Base-by-base conservation (phyloP, 2,888 invertebrate species). In the Pinctada fucata region DNA sequence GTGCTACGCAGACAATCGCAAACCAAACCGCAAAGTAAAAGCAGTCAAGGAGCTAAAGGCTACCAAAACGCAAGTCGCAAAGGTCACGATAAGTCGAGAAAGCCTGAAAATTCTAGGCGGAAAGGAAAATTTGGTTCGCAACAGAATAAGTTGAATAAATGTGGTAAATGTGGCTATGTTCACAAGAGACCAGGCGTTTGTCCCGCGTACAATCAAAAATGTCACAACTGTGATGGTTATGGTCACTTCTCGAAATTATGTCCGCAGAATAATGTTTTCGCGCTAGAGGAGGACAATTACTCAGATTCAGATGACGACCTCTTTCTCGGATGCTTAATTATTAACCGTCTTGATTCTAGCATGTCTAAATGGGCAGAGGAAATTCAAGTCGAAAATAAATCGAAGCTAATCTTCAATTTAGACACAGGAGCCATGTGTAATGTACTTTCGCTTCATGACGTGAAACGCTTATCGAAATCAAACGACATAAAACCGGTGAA, bases 231-330 rank as follows among this genome's bases (percentile, higher is more conserved):
- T n/a, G n/a, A n/a, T n/a, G n/a, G n/a, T n/a, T n/a, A n/a, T n/a
- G 52, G 74, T 70, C 79, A 82, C 48, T 82, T 82, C 49, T 78
- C 80, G 3, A 51, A 10, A 51, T 64, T 50, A 45, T 77, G 58
- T 52, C 58, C 58, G 58, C 58, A 52, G 58, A 52, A 52, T 8
- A 52, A 52, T 52, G 58, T 52, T 8, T 8, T 8, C 10, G 10
- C 10, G 58, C 58, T 52, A 5, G 10, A 52, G 10, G n/a, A n/a
- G n/a, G n/a, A n/a, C n/a, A 52, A 10, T 67, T 47, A 76, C 51
- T 51, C 67, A 5, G 74, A 77, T 71, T 49, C 48, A 4, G 52
- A 80, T 16, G 50, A 80, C 8, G 64, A 71, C 13, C 75, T 76
- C 31, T 74, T 47, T 79, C 76, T 79, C 73, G 76, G 67, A n/a